These are phyloP conservation scores for Phlogophora meticulosa DNA, from an alignment of 2,888 invertebrate species.

Conservation along the genomic window DNA sequence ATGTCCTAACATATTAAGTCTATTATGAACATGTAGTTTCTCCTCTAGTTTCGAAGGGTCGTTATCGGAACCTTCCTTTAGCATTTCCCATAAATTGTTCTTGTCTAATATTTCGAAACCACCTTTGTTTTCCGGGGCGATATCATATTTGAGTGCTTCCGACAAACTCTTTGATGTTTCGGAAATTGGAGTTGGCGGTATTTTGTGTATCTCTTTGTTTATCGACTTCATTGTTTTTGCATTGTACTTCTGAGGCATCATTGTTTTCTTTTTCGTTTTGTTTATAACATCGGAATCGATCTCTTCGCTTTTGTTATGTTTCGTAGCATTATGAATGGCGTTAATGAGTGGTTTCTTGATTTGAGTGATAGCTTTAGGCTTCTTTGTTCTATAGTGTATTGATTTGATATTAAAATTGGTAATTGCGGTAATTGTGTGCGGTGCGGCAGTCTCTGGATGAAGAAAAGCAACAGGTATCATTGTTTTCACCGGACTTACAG, in stretches of 20 bases:
- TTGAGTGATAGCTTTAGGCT: constrained; percentile 83
- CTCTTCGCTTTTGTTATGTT: constrained; percentile 65
- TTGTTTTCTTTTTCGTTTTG: constrained; percentile 78
- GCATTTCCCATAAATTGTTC: constrained; percentile 92
- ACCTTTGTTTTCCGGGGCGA: constrained; percentile 88
- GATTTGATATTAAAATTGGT: constrained; percentile 86
- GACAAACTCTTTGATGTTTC: constrained; percentile 86
- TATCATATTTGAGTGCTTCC: constrained; percentile 78
- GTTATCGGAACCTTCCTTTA: constrained; percentile 89
- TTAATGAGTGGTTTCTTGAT: constrained; percentile 80
- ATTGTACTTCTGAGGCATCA: constrained; percentile 72
- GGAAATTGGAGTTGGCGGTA: constrained; percentile 86
- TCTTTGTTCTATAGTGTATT: constrained; percentile 85
- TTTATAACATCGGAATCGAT: constrained; percentile 69
- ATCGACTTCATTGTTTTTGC: constrained; percentile 85
- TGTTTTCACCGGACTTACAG: constrained; percentile 24
- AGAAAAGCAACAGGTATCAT: constrained; percentile 43
- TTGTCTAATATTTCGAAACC: constrained; percentile 91
- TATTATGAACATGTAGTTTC: constrained; percentile 79
- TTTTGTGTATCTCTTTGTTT: constrained; percentile 89
- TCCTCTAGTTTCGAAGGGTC: constrained; percentile 82
- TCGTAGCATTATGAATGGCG: constrained; percentile 67
- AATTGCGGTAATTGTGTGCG: constrained; percentile 83
- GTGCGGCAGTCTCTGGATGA: constrained; percentile 51
- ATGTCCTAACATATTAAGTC: constrained; percentile 78